Evolutionary conservation across 1,140 invertebrate species (phyloP).

Genomic region (Nebria ingens): DNA sequence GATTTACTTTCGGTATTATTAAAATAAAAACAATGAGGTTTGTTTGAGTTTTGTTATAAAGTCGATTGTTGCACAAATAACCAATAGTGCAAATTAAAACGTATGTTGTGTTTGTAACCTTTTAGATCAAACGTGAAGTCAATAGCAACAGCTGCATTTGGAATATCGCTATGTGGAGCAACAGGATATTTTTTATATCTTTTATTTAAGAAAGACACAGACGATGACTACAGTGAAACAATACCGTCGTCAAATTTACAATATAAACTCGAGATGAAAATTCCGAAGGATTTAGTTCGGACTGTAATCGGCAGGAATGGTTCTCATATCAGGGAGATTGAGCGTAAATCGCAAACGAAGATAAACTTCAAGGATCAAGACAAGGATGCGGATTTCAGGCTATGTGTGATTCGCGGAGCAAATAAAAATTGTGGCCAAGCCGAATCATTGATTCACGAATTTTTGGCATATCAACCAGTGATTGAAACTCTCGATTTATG

Average conservation of each 20-base stretch:
- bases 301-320: conserved; percentile 53
- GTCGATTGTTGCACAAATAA: too few species aligned
- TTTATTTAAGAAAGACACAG: conserved; percentile 34
- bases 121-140: neutral
- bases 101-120: too few species aligned
- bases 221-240: conserved; percentile 22
- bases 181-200: conserved; percentile 35
- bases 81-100: too few species aligned
- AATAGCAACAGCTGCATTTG: conserved; percentile 20
- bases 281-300: conserved; percentile 38
- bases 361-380: conserved; percentile 51
- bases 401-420: conserved; percentile 55
- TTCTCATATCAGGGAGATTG: conserved; percentile 55
- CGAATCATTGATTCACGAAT: conserved; percentile 56
- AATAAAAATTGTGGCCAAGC: conserved; percentile 52
- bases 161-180: conserved; percentile 35
- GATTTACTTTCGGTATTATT: too few species aligned
- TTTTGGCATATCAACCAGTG: conserved; percentile 54
- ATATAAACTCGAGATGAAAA: conserved; percentile 34
- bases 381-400: conserved; percentile 38
- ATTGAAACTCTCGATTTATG: conserved; percentile 51
- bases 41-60: too few species aligned
- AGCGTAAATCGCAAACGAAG: conserved; percentile 54
- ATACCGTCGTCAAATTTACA: conserved; percentile 22
- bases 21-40: too few species aligned